Conservation (phyloP, 2,888 invertebrate genomes). For the Drosophila histrio region DNA sequence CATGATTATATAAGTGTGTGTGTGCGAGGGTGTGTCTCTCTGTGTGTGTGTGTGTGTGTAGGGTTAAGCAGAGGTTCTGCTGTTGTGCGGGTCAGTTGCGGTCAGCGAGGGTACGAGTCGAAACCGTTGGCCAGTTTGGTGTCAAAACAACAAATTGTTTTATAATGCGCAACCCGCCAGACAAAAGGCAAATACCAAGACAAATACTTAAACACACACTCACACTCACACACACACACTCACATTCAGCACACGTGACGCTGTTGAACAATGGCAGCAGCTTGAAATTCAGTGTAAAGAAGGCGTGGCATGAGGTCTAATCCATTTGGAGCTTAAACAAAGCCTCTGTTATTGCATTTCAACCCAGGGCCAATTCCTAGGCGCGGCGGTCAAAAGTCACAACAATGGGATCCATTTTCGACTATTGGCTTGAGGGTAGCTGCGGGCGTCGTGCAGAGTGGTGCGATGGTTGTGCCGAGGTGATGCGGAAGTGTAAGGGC, state of each 20-base stretch:
- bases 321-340: constrained; percentile 48
- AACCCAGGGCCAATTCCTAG: constrained; percentile 11
- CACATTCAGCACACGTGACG: constrained; percentile 18
- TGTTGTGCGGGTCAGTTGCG: constrained; percentile 57
- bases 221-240: constrained; percentile 13
- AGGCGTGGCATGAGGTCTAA: constrained; percentile 22
- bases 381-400: constrained; percentile 59
- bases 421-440: neutral
- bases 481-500: neutral
- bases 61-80: neutral
- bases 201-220: constrained; percentile 12
- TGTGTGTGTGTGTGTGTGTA: constrained; percentile 4
- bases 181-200: constrained; percentile 65
- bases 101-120: constrained; percentile 26
- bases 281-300: constrained; percentile 10
- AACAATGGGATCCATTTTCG: constrained; percentile 43
- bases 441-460: too few relatives aligned
- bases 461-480: neutral
- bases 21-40: neutral
- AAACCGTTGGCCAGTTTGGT: constrained; percentile 62
- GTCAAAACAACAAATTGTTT: constrained; percentile 79
- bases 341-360: constrained; percentile 50
- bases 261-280: constrained; percentile 31
- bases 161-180: constrained; percentile 66
- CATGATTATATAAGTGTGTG: constrained; percentile 13